Base-by-base conservation (phyloP, 64 coral and sea anemone species). In the Montipora capricornis region DNA sequence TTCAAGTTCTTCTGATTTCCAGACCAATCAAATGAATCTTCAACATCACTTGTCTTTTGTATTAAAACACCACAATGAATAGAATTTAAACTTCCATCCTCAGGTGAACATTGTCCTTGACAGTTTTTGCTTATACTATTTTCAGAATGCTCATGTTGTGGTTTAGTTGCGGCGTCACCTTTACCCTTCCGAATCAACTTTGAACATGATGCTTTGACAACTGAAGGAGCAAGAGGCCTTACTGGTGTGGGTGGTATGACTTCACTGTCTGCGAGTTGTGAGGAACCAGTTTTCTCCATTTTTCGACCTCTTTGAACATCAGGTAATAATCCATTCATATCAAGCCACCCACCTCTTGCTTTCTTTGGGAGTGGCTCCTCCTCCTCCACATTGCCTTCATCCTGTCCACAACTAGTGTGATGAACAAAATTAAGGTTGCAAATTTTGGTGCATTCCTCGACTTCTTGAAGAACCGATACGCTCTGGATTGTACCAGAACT, bases 241-340 rank as follows among this genome's bases (percentile, higher is more conserved):
- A 86, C 82, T 45, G 62, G 82, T 86, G 82, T 86, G 17, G 82
- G 82, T 22, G 82, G 82, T 86, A 86, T 86, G 0, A 86, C 47
- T 14, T 86, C 82, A 86, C 82, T 71, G 46, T 86, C 82, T 66
- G n/a, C 49, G 8, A 7, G 47, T 64, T 86, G 62, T 5, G 66
- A 73, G 17, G 15, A 17, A 46, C 37, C 8, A 1, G 46, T n/a
- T 14, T 51, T 86, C 19, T 51, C 47, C 5, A 12, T 86, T 17
- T 2, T 14, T 14, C 14, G 62, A 51, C 82, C 37, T n/a, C 15
- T 86, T 14, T 24, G 24, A 2, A 6, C 13, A 2, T 67, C 60
- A n/a, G 13, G 29, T 37, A 37, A 37, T 86, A 64, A 50, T 9
- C 46, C 8, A 49, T 86, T 71, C 47, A 19, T 1, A 22, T 71